Percentiles rank a stretch among this genome's conserved stretches.
Conservation (phyloP, 2,797 vertebrate genomes). For the Ptychadena robeensis region DNA sequence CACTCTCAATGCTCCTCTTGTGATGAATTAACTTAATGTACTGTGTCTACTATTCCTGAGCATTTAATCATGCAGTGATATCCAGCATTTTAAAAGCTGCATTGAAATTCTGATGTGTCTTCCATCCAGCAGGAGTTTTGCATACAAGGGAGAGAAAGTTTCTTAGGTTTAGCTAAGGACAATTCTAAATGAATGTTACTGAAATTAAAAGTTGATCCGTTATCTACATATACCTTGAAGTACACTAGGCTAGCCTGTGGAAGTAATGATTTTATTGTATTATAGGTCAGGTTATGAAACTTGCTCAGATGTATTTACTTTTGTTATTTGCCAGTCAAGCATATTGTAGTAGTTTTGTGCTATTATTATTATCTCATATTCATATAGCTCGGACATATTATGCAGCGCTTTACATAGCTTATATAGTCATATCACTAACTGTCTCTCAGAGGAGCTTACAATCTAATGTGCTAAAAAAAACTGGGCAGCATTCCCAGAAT, state of each 20-base stretch:
- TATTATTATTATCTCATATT: no score
- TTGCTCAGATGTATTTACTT: no score
- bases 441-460: no score
- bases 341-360: no score
- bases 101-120: constrained; percentile 29
- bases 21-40: constrained; percentile 59
- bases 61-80: constrained; percentile 48
- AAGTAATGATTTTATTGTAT: no score
- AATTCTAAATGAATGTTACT: neutral
- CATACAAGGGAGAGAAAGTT: neutral
- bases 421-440: no score
- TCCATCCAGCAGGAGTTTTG: constrained; percentile 25
- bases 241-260: neutral
- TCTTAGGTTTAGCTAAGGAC: constrained; percentile 5
- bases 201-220: neutral
- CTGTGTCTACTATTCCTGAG: constrained; percentile 40
- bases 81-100: constrained; percentile 38
- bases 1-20: constrained; percentile 25
- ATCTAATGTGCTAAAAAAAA: no score
- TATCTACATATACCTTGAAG: neutral
- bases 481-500: no score
- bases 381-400: no score
- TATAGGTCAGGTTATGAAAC: no score
- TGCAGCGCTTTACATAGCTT: no score
- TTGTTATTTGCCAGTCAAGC: no score